Percentiles rank a stretch among this genome's conserved stretches.
These are phyloP conservation scores for Aplysina aerophoba DNA, from an alignment of 37 sponge, comb jelly and placozoan genomes.

Conservation along the genomic window DNA sequence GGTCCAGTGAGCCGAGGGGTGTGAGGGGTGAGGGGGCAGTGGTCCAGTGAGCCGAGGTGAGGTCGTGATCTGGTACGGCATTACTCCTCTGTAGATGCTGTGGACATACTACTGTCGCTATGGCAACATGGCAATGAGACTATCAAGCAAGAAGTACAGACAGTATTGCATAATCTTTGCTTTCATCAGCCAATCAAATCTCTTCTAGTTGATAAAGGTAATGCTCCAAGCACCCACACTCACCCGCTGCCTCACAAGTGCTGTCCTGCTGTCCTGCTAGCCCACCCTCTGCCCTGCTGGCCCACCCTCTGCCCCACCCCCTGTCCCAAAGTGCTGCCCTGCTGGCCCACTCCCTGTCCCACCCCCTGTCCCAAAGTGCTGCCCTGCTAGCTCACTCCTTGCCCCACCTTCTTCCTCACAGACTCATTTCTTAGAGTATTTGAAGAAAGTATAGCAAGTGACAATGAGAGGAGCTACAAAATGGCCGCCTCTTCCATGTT, in stretches of 20 bases:
- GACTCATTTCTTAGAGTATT: slow-evolving; percentile 40
- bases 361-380: too few species aligned
- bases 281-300: not conserved
- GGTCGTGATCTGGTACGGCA: not conserved
- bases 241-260: not conserved
- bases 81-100: slow-evolving; percentile 14
- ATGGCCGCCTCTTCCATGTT: slow-evolving; percentile 64
- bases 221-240: not conserved
- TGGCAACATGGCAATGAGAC: slow-evolving; percentile 25
- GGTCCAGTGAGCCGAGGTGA: not conserved
- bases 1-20: too few species aligned
- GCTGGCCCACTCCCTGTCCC: slow-evolving; percentile 1
- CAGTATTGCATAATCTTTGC: slow-evolving; percentile 64
- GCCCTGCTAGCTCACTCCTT: not conserved
- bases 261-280: not conserved
- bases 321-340: too few species aligned
- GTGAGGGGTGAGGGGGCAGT: too few species aligned
- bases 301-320: too few species aligned
- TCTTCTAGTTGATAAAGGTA: slow-evolving; percentile 62
- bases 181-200: slow-evolving; percentile 75
- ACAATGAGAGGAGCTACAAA: not conserved
- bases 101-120: slow-evolving; percentile 64
- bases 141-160: slow-evolving; percentile 7
- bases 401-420: not conserved
- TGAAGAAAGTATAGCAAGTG: slow-evolving; percentile 20